Conservation (phyloP, 2,888 invertebrate genomes). For the Anorthoa munda region DNA sequence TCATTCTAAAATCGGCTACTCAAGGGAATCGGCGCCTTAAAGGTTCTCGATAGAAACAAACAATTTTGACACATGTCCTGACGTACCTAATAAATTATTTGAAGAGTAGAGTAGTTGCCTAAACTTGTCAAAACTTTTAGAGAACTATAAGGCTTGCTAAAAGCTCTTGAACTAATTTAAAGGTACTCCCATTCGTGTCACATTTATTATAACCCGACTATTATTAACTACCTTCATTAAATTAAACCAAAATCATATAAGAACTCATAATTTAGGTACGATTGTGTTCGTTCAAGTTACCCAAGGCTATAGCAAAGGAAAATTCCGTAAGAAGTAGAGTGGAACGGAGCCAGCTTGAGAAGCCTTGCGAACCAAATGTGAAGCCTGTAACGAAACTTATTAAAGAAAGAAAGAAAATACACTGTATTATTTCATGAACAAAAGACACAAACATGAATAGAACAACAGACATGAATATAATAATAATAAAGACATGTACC, state of each 20-base stretch:
- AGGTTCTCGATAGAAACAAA: too few species aligned
- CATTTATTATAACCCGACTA: not conserved
- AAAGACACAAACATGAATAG: too few species aligned
- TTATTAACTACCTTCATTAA: constrained; percentile 8
- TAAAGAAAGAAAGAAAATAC: not conserved
- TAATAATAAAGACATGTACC: too few species aligned
- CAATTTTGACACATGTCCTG: too few species aligned
- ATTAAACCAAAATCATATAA: constrained; percentile 25
- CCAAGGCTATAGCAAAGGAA: constrained; percentile 14
- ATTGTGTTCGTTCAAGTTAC: constrained; percentile 17
- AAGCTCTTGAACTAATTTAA: not conserved
- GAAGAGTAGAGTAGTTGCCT: too few species aligned
- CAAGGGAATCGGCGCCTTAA: too few species aligned
- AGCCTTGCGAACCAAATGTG: constrained; percentile 17
- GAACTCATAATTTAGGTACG: not conserved
- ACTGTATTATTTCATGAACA: constrained; percentile 2
- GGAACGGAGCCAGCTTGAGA: constrained; percentile 16
- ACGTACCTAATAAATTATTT: too few species aligned
- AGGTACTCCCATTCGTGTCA: not conserved
- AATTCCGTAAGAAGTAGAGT: constrained; percentile 41
- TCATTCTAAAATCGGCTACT: too few species aligned
- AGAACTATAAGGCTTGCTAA: too few species aligned
- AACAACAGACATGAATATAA: too few species aligned
- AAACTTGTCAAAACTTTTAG: too few species aligned
- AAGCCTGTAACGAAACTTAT: constrained; percentile 19